These are phyloP conservation scores for Troglohyphantes excavatus DNA, from an alignment of 2,888 invertebrate species.

Conservation along the genomic window DNA sequence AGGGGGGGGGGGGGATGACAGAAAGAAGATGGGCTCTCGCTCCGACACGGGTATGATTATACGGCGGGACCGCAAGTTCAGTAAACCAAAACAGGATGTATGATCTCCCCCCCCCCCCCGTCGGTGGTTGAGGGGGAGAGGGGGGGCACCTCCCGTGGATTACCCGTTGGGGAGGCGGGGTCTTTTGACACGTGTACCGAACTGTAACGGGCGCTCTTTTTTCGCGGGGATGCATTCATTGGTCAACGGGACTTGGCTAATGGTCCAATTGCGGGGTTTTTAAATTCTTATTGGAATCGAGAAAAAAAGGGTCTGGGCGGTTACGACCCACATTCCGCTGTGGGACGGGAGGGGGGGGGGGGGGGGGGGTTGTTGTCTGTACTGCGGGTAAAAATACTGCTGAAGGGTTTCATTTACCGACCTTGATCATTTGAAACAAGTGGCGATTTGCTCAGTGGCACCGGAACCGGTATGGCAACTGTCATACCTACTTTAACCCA, in stretches of 20 bases:
- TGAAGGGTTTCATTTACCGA: neutral
- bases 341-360: neutral
- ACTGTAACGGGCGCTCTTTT: conserved; percentile 57
- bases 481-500: no score
- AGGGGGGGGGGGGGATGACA: neutral
- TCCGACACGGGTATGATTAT: conserved; percentile 17
- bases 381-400: neutral
- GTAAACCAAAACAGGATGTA: conserved; percentile 37
- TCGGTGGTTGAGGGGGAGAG: neutral
- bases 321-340: neutral
- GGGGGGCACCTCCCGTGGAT: conserved; percentile 21
- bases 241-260: conserved; percentile 54
- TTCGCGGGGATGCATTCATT: conserved; percentile 49
- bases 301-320: neutral
- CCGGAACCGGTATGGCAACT: neutral
- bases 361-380: neutral
- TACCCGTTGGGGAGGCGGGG: conserved; percentile 47
- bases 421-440: no score
- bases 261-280: conserved; percentile 61
- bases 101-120: neutral
- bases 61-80: conserved; percentile 22
- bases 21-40: neutral
- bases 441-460: no score
- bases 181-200: conserved; percentile 63
- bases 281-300: conserved; percentile 19